Evolutionary conservation across 1,140 invertebrate species (phyloP), one percentile per base, ranked within the genome.

Genomic region (Brachionus angularis): DNA sequence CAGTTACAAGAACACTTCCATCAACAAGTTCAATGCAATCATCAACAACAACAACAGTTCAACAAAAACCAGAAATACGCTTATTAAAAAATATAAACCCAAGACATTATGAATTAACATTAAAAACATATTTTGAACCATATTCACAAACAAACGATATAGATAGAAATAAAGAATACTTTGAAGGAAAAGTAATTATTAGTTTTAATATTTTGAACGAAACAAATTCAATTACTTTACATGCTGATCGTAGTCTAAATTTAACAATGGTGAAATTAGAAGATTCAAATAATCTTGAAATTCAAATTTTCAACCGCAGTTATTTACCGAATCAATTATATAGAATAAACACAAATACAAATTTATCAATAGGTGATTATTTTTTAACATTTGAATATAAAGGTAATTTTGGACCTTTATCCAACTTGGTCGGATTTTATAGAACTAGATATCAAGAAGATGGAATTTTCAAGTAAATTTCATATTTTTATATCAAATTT

Each of bases 71-170:
- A 47, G 5, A 47, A 34, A 42, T 67, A 2, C 21, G 62, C 3
- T 34, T 67, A 50, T 42, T 42, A 47, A 50, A 67, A 47, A 50
- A 34, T 34, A 46, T 33, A 47, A 21, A 1, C 0, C 62, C 62
- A 47, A 46, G 8, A 33, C 21, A 67, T 25, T 67, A 67, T 50
- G 47, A 67, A 12, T 23, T 67, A 10, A 4, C 47, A 2, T 29
- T 67, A 12, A 67, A 46, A 67, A 42, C 62, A 34, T 67, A 33
- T 47, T 67, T 67, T 29, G 47, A 67, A 16, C 62, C 62, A 2
- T 27, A 47, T 21, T 31, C 42, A 67, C 27, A 31, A 14, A 39
- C 62, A n/a, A 42, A 50, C 62, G 39, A 42, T 42, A n/a, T n/a
- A n/a, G n/a, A n/a, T n/a, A 23, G 16, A 14, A 36, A n/a, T 23